Evolutionary conservation across 2,113 vertebrate genomes (phyloP).

Genomic region (Corythoichthys intestinalis): DNA sequence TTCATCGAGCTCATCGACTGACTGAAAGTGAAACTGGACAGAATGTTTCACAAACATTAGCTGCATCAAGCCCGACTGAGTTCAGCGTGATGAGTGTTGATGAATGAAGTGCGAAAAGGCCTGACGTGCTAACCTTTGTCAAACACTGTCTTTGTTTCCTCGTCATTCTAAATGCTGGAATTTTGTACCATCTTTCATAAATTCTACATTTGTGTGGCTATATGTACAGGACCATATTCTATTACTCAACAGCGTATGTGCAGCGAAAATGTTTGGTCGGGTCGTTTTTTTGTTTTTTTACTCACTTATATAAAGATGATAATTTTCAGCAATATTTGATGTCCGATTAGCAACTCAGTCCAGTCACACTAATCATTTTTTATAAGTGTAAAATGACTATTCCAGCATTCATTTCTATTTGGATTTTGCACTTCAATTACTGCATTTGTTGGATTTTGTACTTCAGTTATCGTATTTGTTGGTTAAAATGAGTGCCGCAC

Average conservation of each 20-base stretch:
- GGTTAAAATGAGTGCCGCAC: no score
- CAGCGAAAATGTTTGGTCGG: background rate
- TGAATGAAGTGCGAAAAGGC: no score
- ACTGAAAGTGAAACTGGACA: no score
- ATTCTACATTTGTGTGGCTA: background rate
- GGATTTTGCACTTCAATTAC: background rate
- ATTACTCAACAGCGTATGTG: background rate
- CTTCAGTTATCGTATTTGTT: background rate
- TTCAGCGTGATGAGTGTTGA: no score
- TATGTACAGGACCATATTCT: background rate
- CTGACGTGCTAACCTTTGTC: background rate
- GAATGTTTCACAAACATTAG: no score
- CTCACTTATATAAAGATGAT: conserved; percentile 6
- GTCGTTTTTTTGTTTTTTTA: conserved; percentile 8
- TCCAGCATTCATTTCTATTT: background rate
- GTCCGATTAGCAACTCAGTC: no score
- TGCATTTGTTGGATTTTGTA: no score
- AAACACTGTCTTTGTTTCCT: background rate
- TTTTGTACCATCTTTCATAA: background rate
- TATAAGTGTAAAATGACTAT: no score
- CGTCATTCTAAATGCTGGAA: background rate
- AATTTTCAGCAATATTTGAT: background rate
- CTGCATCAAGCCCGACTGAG: no score
- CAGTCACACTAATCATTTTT: no score
- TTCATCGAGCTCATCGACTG: no score